Evolutionary conservation across 2,113 vertebrate species (phyloP), one percentile per base, ranked within the genome.

Genomic region (Planiliza haematocheilus): DNA sequence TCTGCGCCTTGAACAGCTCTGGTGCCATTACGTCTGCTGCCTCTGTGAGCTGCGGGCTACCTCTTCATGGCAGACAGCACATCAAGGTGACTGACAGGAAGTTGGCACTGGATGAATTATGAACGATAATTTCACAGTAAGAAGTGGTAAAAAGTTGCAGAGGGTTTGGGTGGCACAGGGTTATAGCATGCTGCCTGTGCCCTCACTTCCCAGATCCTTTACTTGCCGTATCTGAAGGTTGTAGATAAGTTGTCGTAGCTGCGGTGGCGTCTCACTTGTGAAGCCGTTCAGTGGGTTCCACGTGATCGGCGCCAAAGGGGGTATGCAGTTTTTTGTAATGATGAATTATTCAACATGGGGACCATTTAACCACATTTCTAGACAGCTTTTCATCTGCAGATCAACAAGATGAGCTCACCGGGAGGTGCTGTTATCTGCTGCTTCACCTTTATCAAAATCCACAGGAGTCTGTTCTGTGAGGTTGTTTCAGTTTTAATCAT

Each of bases 21-120:
- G 12, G 34, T 4, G 14, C 13, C n/a, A 61, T 83, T 53, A 49
- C 48, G 46, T 51, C 13, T 64, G 37, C 43, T 56, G 36, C 37
- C 42, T 14, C 21, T 41, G 36, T 64, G 38, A 70, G 43, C 74
- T 66, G 36, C 39, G 48, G 74, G 59, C 60, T 4, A n/a, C 14
- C 12, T 53, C 49, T 43, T 50, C 14, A 39, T 43, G 42, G 55
- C 45, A 41, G 48, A 17, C 4, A n/a, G 59, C 21, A 50, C 49
- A 63, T 63, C 57, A 67, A 39, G 58, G 2, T 77, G 37, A 53
- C 12, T 59, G 76, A 52, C 61, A 68, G 17, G 64, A 30, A 30
- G 38, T 39, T 11, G 10, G 11, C 43, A 8, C 30, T 58, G 1
- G 4, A 46, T 52, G 57, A 64, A 59, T 43, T 45, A 56, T 76